Percentiles rank a stretch among this genome's conserved stretches.
phyloP scores from a whole-genome alignment of 2,888 invertebrate genomes.

The Lithophane ornitopus region DNA sequence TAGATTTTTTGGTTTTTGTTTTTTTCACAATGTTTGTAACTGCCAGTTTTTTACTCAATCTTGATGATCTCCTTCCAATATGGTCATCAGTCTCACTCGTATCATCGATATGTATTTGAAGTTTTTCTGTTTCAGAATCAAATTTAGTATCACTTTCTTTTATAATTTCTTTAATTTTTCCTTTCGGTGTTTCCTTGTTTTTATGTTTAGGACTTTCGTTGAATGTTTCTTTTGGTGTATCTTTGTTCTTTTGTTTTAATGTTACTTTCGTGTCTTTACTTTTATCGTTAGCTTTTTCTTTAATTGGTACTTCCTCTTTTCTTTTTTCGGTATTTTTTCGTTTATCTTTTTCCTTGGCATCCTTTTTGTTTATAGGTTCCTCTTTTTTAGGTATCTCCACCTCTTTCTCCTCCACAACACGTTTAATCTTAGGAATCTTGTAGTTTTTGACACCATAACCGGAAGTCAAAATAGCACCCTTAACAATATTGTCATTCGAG shows the following conservation, averaged over 20 bases:
- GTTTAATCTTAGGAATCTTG: constrained; percentile 88
- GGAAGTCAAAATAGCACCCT: constrained; percentile 81
- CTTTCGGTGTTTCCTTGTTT: constrained; percentile 34
- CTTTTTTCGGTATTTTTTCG: constrained; percentile 42
- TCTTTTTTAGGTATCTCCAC: constrained; percentile 63
- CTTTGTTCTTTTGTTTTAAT: constrained; percentile 42
- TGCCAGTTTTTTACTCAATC: constrained; percentile 71
- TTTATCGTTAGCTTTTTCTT: constrained; percentile 46
- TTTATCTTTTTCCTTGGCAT: constrained; percentile 37
- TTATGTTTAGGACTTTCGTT: constrained; percentile 41
- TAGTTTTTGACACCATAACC: constrained; percentile 87
- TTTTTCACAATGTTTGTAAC: constrained; percentile 49
- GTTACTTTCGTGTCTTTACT: constrained; percentile 37
- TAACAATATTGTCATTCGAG: constrained; percentile 85
- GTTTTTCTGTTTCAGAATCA: constrained; percentile 30
- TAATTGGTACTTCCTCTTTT: constrained; percentile 10
- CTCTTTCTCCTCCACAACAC: constrained; percentile 62
- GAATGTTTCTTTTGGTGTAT: constrained; percentile 36
- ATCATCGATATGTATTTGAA: constrained; percentile 2
- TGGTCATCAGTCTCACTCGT: constrained; percentile 37
- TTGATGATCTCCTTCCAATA: constrained; percentile 71
- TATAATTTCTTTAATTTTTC: constrained; percentile 42
- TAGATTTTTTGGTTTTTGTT: constrained; percentile 65
- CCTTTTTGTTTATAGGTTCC: constrained; percentile 31
- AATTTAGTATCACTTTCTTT: constrained; percentile 43